A percentile compares a stretch with the other conserved stretches of the same genome.
phyloP scores from a whole-genome alignment of 30 jellyfish, hydroid and myxozoan genomes.

The Cassiopea andromeda region DNA sequence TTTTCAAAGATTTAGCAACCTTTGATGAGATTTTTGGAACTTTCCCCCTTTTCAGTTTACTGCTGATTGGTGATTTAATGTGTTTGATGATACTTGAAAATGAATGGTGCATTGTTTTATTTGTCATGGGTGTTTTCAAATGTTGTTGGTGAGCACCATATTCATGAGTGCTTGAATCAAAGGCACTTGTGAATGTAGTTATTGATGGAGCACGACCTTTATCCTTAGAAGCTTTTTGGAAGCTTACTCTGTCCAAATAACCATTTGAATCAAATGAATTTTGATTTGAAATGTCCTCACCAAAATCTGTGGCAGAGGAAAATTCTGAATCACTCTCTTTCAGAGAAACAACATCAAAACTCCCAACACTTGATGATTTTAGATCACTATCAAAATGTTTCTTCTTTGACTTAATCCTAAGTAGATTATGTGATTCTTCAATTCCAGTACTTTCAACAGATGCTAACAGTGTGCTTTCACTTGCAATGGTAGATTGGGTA shows the following conservation, averaged over 20 bases:
- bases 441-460: constrained; percentile 73
- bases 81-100: constrained; percentile 6
- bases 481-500: constrained; percentile 32
- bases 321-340: constrained; percentile 58
- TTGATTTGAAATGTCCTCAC: constrained; percentile 29
- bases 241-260: constrained; percentile 1
- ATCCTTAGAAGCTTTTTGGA: background rate
- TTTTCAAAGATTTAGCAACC: constrained; percentile 18
- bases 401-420: background rate
- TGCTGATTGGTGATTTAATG: constrained; percentile 1
- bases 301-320: constrained; percentile 46
- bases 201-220: constrained; percentile 64
- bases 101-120: background rate
- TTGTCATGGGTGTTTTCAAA: background rate
- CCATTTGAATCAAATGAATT: constrained; percentile 7
- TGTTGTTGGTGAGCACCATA: constrained; percentile 11
- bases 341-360: constrained; percentile 74
- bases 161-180: constrained; percentile 68
- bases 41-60: background rate
- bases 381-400: background rate
- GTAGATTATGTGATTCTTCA: constrained; percentile 19
- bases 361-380: background rate
- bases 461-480: constrained; percentile 90
- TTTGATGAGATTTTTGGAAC: constrained; percentile 15
- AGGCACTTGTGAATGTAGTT: constrained; percentile 80